Evolutionary conservation across 2,888 invertebrate species (phyloP).

Genomic region (Dorcus hopei): DNA sequence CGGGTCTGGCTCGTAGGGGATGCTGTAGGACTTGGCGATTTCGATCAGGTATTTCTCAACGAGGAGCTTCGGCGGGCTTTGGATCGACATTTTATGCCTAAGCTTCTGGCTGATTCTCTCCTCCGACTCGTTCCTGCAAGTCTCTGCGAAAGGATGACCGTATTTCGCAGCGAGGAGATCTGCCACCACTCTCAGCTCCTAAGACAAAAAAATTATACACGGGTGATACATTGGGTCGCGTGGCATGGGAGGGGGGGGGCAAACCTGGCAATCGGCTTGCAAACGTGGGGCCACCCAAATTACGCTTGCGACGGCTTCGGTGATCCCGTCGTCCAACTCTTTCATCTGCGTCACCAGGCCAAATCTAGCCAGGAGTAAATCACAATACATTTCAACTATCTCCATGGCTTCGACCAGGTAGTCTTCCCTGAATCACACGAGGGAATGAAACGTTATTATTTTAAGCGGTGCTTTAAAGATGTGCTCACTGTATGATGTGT

Average conservation of each 20-base stretch:
- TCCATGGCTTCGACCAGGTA: constrained; percentile 99
- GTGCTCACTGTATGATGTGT: constrained; percentile 80
- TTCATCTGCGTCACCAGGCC: constrained; percentile 97
- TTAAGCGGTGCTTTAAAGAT: constrained; percentile 1
- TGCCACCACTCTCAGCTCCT: constrained; percentile 75
- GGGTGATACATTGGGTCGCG: too few relatives aligned
- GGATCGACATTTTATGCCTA: constrained; percentile 88
- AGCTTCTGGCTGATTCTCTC: constrained; percentile 80
- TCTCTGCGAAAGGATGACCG: constrained; percentile 89
- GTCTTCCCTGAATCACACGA: constrained; percentile 71
- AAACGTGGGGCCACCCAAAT: constrained; percentile 96
- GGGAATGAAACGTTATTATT: not conserved
- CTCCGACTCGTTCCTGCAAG: constrained; percentile 78
- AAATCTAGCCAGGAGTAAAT: constrained; percentile 91
- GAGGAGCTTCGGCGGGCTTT: constrained; percentile 91
- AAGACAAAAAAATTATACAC: not conserved
- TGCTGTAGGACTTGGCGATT: constrained; percentile 93
- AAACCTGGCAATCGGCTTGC: constrained; percentile 75
- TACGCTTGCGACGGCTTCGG: constrained; percentile 93
- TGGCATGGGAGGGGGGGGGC: not conserved
- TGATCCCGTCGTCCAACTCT: constrained; percentile 90
- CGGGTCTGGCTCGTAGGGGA: constrained; percentile 93
- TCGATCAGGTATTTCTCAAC: constrained; percentile 94
- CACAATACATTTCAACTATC: constrained; percentile 98
- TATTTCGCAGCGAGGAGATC: constrained; percentile 90